A percentile compares a stretch with the other conserved stretches of the same genome.
Evolutionary conservation across 2,888 invertebrate species (phyloP).

Genomic region (Ectemnius continuus): DNA sequence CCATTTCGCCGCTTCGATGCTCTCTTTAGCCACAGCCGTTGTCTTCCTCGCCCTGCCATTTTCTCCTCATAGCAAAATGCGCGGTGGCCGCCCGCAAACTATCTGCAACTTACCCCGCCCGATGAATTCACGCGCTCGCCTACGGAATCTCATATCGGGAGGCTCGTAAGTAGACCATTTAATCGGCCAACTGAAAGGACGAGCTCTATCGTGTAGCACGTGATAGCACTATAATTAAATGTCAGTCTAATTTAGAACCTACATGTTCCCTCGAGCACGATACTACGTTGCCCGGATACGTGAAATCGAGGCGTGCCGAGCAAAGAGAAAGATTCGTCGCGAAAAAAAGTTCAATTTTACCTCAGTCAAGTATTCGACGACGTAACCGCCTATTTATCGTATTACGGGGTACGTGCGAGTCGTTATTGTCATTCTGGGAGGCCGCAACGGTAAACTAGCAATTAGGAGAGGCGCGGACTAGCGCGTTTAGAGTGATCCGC

Average conservation of each 20-base stretch:
- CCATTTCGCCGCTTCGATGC: not conserved
- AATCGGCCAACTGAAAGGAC: too few relatives aligned
- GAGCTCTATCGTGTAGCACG: too few relatives aligned
- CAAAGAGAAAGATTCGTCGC: not conserved
- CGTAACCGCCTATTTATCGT: conserved; percentile 64
- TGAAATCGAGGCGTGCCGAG: not conserved
- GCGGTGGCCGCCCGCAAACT: too few relatives aligned
- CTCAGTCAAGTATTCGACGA: conserved; percentile 13
- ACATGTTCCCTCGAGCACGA: too few relatives aligned
- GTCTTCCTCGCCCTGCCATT: not conserved
- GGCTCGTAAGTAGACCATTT: too few relatives aligned
- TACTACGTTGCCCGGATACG: too few relatives aligned
- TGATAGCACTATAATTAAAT: too few relatives aligned
- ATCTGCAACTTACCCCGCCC: too few relatives aligned
- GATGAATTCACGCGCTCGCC: too few relatives aligned
- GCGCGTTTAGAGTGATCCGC: conserved; percentile 53
- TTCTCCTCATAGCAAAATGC: too few relatives aligned
- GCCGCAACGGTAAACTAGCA: conserved; percentile 49
- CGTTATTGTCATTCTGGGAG: conserved; percentile 42
- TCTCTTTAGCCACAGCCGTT: not conserved
- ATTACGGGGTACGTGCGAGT: conserved; percentile 50
- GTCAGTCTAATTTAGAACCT: too few relatives aligned
- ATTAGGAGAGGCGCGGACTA: conserved; percentile 54
- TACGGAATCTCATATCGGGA: too few relatives aligned
- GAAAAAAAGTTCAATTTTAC: not conserved